Percentiles rank a stretch among this genome's conserved stretches.
phyloP scores from a whole-genome alignment of 2,888 invertebrate species.

The Holacanthella duospinosa region DNA sequence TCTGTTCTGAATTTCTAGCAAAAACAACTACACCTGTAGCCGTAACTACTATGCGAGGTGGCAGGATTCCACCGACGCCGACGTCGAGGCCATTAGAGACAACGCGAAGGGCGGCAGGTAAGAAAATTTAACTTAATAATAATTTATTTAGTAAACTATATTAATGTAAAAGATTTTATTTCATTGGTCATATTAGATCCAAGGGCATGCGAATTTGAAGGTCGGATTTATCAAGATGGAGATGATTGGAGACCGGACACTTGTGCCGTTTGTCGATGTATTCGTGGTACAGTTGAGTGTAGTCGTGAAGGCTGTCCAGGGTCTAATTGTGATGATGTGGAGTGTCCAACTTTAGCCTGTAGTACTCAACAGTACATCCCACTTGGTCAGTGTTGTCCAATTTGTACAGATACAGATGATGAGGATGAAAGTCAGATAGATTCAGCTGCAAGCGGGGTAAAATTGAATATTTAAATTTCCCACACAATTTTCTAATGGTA shows the following conservation, averaged over 20 bases:
- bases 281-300: conserved; percentile 52
- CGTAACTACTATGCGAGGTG: not conserved
- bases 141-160: no score
- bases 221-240: conserved; percentile 54
- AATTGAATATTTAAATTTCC: conserved; percentile 6
- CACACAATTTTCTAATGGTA: not conserved
- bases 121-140: no score
- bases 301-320: conserved; percentile 41
- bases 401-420: conserved; percentile 42
- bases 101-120: not conserved
- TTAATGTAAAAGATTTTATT: no score
- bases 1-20: no score
- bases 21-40: not conserved
- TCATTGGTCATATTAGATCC: not conserved
- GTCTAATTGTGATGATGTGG: conserved; percentile 45
- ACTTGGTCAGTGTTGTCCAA: conserved; percentile 45
- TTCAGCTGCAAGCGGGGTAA: conserved; percentile 12
- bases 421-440: conserved; percentile 4
- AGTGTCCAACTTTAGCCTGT: conserved; percentile 44
- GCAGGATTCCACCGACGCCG: not conserved
- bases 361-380: conserved; percentile 43
- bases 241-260: conserved; percentile 58
- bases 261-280: conserved; percentile 63
- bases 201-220: conserved; percentile 50
- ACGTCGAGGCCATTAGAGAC: not conserved